A percentile compares a stretch with the other conserved stretches of the same genome.
These are phyloP conservation scores for Spisula subtruncata DNA, from an alignment of 2,888 invertebrate genomes.

Conservation along the genomic window DNA sequence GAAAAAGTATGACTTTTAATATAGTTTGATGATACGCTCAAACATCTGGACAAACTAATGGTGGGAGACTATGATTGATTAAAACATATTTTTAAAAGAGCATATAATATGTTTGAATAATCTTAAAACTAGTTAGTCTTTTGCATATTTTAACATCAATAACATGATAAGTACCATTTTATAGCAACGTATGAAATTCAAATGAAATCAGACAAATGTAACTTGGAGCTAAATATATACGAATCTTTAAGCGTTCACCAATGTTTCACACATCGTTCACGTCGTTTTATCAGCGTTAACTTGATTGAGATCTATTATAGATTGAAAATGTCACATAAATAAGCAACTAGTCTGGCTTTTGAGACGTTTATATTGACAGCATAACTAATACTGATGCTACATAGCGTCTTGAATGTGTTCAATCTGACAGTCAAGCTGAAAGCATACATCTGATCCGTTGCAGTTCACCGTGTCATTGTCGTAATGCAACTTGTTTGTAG, in stretches of 20 bases:
- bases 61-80: too few relatives aligned
- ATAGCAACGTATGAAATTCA: neutral
- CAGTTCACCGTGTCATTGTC: neutral
- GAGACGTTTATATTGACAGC: neutral
- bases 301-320: constrained; percentile 17
- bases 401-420: neutral
- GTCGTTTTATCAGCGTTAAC: neutral
- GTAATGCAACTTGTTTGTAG: too few relatives aligned
- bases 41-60: too few relatives aligned
- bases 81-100: too few relatives aligned
- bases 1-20: too few relatives aligned
- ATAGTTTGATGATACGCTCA: too few relatives aligned
- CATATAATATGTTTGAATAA: too few relatives aligned
- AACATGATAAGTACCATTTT: too few relatives aligned
- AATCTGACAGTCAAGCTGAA: neutral
- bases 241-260: neutral
- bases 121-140: too few relatives aligned
- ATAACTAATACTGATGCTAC: neutral
- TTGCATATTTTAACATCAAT: too few relatives aligned
- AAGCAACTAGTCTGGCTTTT: neutral
- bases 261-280: neutral
- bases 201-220: neutral
- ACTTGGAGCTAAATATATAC: neutral
- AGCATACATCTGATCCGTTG: neutral
- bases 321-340: constrained; percentile 11